A percentile compares a stretch with the other conserved stretches of the same genome.
These are phyloP conservation scores for Syndactyla subalaris DNA, from an alignment of 2,797 vertebrate species.

Conservation along the genomic window DNA sequence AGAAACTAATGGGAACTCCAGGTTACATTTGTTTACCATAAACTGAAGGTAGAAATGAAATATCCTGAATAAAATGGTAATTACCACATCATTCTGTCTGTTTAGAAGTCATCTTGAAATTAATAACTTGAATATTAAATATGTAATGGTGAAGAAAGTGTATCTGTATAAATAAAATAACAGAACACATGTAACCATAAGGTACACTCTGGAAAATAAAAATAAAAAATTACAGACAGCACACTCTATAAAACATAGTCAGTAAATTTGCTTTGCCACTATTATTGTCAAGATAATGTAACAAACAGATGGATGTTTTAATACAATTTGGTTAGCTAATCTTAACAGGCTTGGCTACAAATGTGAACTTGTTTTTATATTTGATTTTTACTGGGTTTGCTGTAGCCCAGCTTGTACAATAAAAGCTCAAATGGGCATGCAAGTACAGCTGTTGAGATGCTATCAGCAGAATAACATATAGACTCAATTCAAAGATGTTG, in stretches of 20 bases:
- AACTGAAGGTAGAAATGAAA: background rate
- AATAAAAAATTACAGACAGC: conserved; percentile 35
- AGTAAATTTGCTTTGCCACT: conserved; percentile 62
- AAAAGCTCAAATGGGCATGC: conserved; percentile 49
- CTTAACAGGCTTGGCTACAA: conserved; percentile 68
- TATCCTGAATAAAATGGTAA: conserved; percentile 30
- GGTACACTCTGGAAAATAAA: conserved; percentile 35
- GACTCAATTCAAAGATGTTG: conserved; percentile 35
- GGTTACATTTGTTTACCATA: background rate
- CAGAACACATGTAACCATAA: conserved; percentile 50
- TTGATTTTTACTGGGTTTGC: conserved; percentile 59
- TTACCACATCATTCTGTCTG: conserved; percentile 4
- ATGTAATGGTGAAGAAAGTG: background rate
- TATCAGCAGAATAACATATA: conserved; percentile 38
- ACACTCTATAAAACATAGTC: conserved; percentile 58
- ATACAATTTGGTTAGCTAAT: conserved; percentile 69
- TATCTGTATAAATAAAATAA: conserved; percentile 50
- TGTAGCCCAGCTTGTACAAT: conserved; percentile 30
- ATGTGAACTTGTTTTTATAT: conserved; percentile 65
- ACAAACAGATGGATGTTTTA: conserved; percentile 68
- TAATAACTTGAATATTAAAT: background rate
- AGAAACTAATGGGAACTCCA: background rate
- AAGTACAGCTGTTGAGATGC: conserved; percentile 38
- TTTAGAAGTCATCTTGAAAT: conserved; percentile 36
- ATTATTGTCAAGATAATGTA: conserved; percentile 56